Base-by-base conservation (phyloP, 2,113 vertebrate species). In the Xenotilapia caudafasciata region DNA sequence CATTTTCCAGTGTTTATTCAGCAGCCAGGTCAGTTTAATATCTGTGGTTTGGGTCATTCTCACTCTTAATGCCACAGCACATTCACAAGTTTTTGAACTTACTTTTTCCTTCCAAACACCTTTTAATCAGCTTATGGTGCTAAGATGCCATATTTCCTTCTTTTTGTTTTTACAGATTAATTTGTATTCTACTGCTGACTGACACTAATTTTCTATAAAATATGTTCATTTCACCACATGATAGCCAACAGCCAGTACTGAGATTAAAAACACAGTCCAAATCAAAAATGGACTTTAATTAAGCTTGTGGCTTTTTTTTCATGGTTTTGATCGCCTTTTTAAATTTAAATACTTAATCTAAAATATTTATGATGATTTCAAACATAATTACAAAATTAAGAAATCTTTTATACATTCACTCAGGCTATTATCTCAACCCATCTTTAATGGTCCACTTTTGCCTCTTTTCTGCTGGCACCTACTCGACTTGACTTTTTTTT, bases 1-100 rank as follows among this genome's bases (percentile, higher is more conserved):
- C 98, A 99, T 92, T 99, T 99, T 92, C 98, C 98, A 79, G 96
- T 97, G 90, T 99, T 98, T 94, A 99, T 99, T 95, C 98, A 99
- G 94, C 98, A 99, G 93, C 97, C 98, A 97, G 99, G 99, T 99
- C 94, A 93, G 96, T 86, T 26, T 47, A 21, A 60, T 9, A 49
- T 62, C 19, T 65, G 3, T 5, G 10, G 6, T 31, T 49, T 77
- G 73, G 26, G 10, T 51, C 26, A 31, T 51, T 77, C 15, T 31
- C 15, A 31, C 15, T 12, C 23, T 31, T n/a, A 33, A 33, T 33
- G 45, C 73, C 3, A 31, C 26, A 33, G 73, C 9, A 28, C 3
- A n/a, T 12, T 13, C 17, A 51, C 45, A 31, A 51, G 6, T 49
- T 31, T 77, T 49, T 19, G 3, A 77, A 77, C 47, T 14, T 73